Percentiles rank a stretch among this genome's conserved stretches.
These are phyloP conservation scores for Actinia tenebrosa DNA, from an alignment of 64 coral and sea anemone species.

Conservation along the genomic window DNA sequence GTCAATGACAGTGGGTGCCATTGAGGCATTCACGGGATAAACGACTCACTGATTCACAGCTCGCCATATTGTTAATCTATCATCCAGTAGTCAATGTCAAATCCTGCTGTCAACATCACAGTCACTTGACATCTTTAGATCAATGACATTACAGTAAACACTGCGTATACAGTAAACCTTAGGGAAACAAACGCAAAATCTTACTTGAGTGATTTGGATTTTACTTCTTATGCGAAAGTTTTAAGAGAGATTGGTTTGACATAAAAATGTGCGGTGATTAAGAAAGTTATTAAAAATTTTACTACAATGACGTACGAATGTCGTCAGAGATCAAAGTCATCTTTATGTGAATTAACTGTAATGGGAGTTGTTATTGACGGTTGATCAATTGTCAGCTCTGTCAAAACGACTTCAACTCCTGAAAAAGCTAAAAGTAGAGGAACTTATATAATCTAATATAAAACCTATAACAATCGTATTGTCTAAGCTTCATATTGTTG, in stretches of 20 bases:
- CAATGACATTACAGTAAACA: neutral
- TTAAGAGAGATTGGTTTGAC: neutral
- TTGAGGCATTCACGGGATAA: neutral
- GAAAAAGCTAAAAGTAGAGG: too few relatives aligned
- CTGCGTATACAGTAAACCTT: neutral
- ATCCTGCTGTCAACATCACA: conserved; percentile 5
- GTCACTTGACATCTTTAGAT: neutral
- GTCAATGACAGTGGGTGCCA: neutral
- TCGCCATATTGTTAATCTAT: neutral
- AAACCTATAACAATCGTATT: too few relatives aligned
- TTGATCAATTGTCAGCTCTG: neutral
- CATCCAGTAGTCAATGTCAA: neutral
- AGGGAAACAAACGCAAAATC: neutral
- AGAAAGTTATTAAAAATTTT: neutral
- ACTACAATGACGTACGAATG: neutral
- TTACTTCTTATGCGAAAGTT: neutral
- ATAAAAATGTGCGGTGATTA: neutral
- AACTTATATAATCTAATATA: too few relatives aligned
- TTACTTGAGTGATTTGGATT: neutral
- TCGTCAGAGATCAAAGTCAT: neutral
- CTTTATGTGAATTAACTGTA: neutral
- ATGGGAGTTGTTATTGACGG: neutral
- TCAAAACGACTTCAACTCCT: neutral
- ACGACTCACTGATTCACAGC: neutral
- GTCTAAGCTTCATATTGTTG: too few relatives aligned